These are phyloP conservation scores for Petrocephalus sullivani DNA, from an alignment of 2,797 vertebrate genomes.

Conservation along the genomic window DNA sequence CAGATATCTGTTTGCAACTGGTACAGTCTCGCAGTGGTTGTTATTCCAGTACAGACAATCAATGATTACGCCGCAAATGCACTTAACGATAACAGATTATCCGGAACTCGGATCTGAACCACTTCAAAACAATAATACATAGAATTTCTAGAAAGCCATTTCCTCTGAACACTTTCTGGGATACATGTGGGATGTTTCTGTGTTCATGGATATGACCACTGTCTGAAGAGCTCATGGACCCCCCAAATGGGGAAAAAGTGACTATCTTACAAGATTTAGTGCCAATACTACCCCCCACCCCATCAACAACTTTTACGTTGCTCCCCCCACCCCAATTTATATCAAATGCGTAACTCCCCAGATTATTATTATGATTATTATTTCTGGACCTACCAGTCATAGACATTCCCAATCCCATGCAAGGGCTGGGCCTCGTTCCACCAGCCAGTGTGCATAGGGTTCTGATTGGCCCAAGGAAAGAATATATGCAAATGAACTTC, in stretches of 20 bases:
- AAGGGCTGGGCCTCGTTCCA: not conserved
- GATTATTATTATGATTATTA: not conserved
- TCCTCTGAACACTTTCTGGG: not conserved
- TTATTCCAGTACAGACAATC: not conserved
- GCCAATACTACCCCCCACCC: not conserved
- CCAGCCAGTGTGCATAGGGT: not conserved
- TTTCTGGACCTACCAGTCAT: not conserved
- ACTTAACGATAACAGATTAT: not conserved
- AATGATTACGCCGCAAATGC: not conserved
- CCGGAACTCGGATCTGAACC: not conserved
- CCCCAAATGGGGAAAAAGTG: too few relatives aligned
- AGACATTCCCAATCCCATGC: not conserved
- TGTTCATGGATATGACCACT: not conserved
- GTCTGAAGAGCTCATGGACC: not conserved
- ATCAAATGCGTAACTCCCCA: not conserved
- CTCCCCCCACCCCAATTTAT: not conserved
- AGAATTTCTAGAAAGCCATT: not conserved
- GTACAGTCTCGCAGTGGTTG: not conserved
- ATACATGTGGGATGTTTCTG: not conserved
- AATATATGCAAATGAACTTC: not conserved
- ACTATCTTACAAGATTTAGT: not conserved
- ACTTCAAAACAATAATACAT: not conserved
- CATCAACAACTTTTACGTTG: too few relatives aligned
- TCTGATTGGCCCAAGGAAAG: not conserved
- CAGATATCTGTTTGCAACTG: not conserved